A percentile compares a stretch with the other conserved stretches of the same genome.
phyloP scores from a whole-genome alignment of 2,797 vertebrate species.

The Sylvilagus floridanus region DNA sequence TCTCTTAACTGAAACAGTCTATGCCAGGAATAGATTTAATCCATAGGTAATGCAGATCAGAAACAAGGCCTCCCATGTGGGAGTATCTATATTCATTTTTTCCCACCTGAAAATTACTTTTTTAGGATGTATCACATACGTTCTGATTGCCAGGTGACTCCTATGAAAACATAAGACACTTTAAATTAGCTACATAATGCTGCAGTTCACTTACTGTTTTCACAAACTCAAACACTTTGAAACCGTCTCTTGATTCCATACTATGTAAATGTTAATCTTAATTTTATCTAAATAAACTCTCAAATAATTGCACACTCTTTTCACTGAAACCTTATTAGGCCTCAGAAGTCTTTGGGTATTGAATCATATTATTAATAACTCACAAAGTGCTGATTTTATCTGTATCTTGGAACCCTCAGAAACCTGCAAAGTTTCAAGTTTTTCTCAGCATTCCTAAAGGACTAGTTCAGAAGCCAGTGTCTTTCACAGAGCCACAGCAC shows the following conservation, averaged over 20 bases:
- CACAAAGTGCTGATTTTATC: neutral
- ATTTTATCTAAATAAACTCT: neutral
- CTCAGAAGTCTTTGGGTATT: neutral
- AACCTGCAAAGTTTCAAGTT: neutral
- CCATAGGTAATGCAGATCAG: neutral
- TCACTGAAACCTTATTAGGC: neutral
- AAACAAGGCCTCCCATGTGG: neutral
- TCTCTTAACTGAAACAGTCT: neutral
- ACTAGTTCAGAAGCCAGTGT: neutral
- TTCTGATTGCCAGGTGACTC: neutral
- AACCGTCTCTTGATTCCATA: neutral
- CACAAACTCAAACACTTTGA: slow-evolving; percentile 14
- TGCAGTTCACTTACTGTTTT: neutral
- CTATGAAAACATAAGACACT: neutral
- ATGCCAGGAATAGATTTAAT: neutral
- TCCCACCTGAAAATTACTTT: slow-evolving; percentile 45
- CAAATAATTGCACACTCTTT: neutral
- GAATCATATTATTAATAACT: neutral
- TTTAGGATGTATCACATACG: neutral
- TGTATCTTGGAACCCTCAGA: neutral
- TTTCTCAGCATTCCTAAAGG: neutral
- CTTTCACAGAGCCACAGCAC: neutral
- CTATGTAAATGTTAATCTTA: slow-evolving; percentile 16
- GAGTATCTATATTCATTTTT: slow-evolving; percentile 25
- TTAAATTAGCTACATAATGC: neutral